Base-by-base conservation (phyloP, 2,113 vertebrate genomes). In the Scortum barcoo region DNA sequence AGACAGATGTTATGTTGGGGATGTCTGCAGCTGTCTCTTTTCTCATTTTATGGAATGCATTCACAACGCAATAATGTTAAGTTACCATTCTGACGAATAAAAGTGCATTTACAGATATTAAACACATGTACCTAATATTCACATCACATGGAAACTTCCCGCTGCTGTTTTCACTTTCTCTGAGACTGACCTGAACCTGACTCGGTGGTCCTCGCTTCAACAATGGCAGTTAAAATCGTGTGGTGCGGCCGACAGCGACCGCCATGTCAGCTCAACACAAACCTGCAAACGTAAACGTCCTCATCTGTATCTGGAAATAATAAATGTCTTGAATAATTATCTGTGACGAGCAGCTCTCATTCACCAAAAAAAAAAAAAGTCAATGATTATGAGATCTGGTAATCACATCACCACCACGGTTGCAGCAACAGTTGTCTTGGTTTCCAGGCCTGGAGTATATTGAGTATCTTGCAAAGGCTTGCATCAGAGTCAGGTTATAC, bases 391-490 rank as follows among this genome's bases (percentile, higher is more conserved):
- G 28, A 57, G 48, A 38, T 50, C 48, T 50, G 48, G 6, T 50
- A 20, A 28, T 22, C 11, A 5, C 4, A 26, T 19, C 48, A 26
- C 3, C 19, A 17, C 12, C 42, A 46, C 12, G 40, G 68, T 13
- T 51, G 68, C 58, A 69, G 13, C 57, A 63, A 56, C 51, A 44
- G 12, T 5, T 36, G 38, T 8, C 24, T 53, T 33, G 42, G 24
- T 67, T 44, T 63, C 40, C 76, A 38, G 63, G 63, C 20, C 48
- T 54, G 30, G 51, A 54, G 63, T n/a, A n/a, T n/a, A n/a, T n/a
- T n/a, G n/a, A n/a, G n/a, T n/a, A n/a, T n/a, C n/a, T 86, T 89
- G 70, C 78, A 67, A 20, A 22, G 36, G 48, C 78, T 89, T 86
- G 71, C 84, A 81, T 86, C 81, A 86, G 70, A n/a, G 48, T 61